Percentiles rank a stretch among this genome's conserved stretches.
phyloP scores from a whole-genome alignment of 2,797 vertebrate species.

The Podarcis siculus region DNA sequence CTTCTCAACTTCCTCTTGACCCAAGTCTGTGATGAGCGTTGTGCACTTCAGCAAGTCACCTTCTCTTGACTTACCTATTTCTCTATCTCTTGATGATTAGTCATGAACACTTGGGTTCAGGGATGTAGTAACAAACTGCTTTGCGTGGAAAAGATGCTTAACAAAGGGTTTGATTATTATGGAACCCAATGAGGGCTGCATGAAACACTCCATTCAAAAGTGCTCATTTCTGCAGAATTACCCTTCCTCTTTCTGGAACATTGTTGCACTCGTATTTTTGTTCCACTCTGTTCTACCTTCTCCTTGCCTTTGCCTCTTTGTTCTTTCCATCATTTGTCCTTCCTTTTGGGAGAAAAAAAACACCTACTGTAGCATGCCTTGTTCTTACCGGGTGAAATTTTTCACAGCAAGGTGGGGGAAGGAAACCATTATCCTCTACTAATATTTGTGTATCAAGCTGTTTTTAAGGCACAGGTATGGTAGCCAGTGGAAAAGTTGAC shows the following conservation, averaged over 20 bases:
- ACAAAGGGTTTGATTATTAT: constrained; percentile 14
- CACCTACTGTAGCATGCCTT: no score
- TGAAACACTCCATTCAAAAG: not conserved
- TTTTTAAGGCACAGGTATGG: not conserved
- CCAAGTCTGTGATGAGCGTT: no score
- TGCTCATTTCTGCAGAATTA: not conserved
- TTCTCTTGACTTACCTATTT: not conserved
- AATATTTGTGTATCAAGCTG: not conserved
- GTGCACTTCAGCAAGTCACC: not conserved
- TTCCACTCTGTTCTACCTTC: not conserved
- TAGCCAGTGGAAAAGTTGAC: not conserved
- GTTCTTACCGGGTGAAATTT: not conserved
- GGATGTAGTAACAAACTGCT: not conserved
- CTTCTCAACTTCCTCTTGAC: not conserved
- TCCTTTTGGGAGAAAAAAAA: no score
- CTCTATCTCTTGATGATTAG: not conserved
- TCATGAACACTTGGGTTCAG: not conserved
- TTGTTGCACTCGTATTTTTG: not conserved
- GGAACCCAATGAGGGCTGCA: not conserved
- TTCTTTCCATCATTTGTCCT: not conserved
- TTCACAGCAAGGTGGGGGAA: not conserved
- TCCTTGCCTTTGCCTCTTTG: not conserved
- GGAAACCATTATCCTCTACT: not conserved
- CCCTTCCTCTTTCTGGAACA: not conserved
- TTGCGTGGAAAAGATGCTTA: not conserved